A percentile compares a stretch with the other conserved stretches of the same genome.
Evolutionary conservation across 2,888 invertebrate genomes (phyloP).

Genomic region (Linnaemya vulpina): DNA sequence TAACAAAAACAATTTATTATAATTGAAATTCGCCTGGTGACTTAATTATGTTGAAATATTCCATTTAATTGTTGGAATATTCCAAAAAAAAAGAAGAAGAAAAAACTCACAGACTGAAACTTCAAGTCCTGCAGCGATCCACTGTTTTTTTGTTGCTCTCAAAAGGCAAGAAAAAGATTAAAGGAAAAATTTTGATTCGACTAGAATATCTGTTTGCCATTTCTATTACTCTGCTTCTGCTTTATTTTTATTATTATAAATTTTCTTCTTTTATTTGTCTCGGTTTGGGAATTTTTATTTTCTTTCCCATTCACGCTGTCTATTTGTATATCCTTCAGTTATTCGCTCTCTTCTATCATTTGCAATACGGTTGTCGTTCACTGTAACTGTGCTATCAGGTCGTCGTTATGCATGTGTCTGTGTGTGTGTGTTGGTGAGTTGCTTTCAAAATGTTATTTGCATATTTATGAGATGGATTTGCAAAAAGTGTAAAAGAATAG

Average conservation of each 20-base stretch:
- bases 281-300: slow-evolving; percentile 2
- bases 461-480: slow-evolving; percentile 65
- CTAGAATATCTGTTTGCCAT: slow-evolving; percentile 24
- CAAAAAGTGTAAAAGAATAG: not conserved
- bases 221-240: slow-evolving; percentile 2
- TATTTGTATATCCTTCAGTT: slow-evolving; percentile 36
- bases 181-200: slow-evolving; percentile 35
- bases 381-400: not conserved
- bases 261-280: slow-evolving; percentile 3
- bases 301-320: slow-evolving; percentile 42
- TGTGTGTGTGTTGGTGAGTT: slow-evolving; percentile 9
- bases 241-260: not conserved
- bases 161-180: not conserved
- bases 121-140: not conserved
- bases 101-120: no score
- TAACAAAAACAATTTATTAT: not conserved
- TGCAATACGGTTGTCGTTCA: slow-evolving; percentile 3
- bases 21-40: no score
- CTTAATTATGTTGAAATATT: no score
- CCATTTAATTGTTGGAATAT: no score
- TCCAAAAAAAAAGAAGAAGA: no score
- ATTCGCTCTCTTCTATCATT: slow-evolving; percentile 5
- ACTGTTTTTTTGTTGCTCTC: slow-evolving; percentile 9
- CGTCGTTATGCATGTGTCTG: not conserved
- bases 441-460: slow-evolving; percentile 62